A percentile compares a stretch with the other conserved stretches of the same genome.
phyloP scores from a whole-genome alignment of 2,888 invertebrate genomes.

The Hesperia comma region DNA sequence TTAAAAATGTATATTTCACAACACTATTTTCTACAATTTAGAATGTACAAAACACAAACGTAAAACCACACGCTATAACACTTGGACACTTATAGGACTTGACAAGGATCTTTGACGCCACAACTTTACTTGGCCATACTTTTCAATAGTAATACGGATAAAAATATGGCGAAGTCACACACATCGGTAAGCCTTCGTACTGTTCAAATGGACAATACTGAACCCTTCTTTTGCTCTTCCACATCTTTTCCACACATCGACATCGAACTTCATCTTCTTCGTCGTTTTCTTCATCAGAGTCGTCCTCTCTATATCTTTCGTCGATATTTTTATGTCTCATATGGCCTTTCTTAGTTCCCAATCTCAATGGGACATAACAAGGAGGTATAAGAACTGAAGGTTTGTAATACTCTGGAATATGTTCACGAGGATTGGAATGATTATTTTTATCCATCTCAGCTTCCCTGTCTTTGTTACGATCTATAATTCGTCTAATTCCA shows the following conservation, averaged over 20 bases:
- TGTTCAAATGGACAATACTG: constrained; percentile 37
- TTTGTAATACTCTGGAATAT: background rate
- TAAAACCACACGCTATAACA: background rate
- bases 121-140: background rate
- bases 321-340: background rate
- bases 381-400: background rate
- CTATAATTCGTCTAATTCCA: constrained; percentile 14
- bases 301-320: background rate
- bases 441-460: background rate
- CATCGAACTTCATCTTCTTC: constrained; percentile 41
- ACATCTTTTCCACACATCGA: constrained; percentile 41
- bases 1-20: no score
- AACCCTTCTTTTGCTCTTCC: constrained; percentile 30
- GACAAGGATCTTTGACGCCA: background rate
- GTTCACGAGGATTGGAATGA: background rate
- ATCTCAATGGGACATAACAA: constrained; percentile 12
- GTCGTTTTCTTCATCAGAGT: constrained; percentile 28
- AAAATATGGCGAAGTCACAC: constrained; percentile 36
- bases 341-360: background rate
- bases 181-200: constrained; percentile 37
- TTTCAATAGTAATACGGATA: constrained; percentile 37
- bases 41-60: background rate
- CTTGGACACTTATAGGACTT: no score
- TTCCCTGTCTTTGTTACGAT: constrained; percentile 24
- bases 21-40: background rate